Base-by-base conservation (phyloP, 1,140 invertebrate species). In the Brachionus rubens region DNA sequence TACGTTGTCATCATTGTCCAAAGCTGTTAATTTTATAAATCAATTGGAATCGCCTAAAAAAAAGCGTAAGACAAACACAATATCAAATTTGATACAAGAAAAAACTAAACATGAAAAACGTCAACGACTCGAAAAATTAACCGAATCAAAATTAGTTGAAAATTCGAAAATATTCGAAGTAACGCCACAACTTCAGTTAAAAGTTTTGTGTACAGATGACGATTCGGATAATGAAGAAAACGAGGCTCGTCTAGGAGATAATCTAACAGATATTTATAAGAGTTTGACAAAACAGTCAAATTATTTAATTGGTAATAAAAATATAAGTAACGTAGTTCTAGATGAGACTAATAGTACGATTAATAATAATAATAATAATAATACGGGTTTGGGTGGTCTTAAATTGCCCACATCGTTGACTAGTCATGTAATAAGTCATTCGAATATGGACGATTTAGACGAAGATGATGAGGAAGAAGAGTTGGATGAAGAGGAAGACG, bases 241-340 rank as follows among this genome's bases (percentile, higher is more conserved):
- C 19, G 40, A 41, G 10, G 36, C 59, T 3, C 19, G 30, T 24
- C 19, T 65, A 19, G 59, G 59, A 16, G 59, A 65, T 24, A 65
- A 65, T 43, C 21, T 65, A 9, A 65, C 59, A 19, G 59, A 65
- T n/a, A 65, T 65, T 30, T 65, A 65, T 41, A 65, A 65, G 43
- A 65, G 43, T 65, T 65, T 65, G 24, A 65, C 59, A 10, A 65
- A 65, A 14, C 4, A 5, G 19, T 43, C 33, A 65, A 65, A 43
- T 24, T 65, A 65, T 36, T 65, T 65, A 24, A 65, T 43, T 21
- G 43, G 41, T 24, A 65, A 65, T 41, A 65, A 65, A 26, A 65
- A 65, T 43, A 65, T 65, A 26, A 65, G 24, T 36, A 65, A 65
- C 43, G 40, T 65, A 21, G 12, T 54, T 14, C 28, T 33, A 33